Base-by-base conservation (phyloP, 2,888 invertebrate genomes). In the Charanyca ferruginea region DNA sequence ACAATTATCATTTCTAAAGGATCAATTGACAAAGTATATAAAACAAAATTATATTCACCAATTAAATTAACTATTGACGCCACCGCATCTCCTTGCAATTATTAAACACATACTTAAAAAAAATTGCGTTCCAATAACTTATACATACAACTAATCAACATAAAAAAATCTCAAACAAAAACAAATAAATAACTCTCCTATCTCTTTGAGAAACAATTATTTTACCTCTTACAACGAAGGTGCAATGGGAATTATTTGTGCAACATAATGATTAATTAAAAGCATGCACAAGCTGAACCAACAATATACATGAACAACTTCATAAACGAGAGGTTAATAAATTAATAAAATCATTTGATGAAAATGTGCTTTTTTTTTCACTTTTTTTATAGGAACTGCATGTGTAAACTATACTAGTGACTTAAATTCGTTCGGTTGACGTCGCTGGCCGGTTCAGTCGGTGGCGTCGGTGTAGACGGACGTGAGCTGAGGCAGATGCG, bases 311-410 rank as follows among this genome's bases (percentile, higher is more conserved):
- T 62, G 71, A 74, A 84, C 81, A 85, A 85, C 82, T 81, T 80
- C 79, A 73, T 81, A 49, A 79, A 51, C 51, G 38, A 49, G 57
- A 53, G 69, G 69, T 79, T 70, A 79, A 77, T 79, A 63, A 63
- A 60, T 64, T 68, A 76, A 63, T 57, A 57, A 74, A 71, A 60
- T 61, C 53, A 76, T 60, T 53, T 51, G 54, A 76, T 70, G 80
- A 65, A 79, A 84, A 83, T 76, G 54, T 66, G 65, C 32, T 3
- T 47, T 63, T 83, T 85, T 87, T 87, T 85, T 85, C 68, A 73
- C 84, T 85, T 87, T 72, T 87, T 80, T 64, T 81, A 84, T 93
- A 93, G 93, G 93, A 93, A 93, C 93, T 92, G 85, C 85, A 74
- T 80, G 85, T 89, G 88, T 85, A 49, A 84, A 86, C 88, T 91